Evolutionary conservation across 2,888 invertebrate genomes (phyloP).

Genomic region (Blastobasis adustella): DNA sequence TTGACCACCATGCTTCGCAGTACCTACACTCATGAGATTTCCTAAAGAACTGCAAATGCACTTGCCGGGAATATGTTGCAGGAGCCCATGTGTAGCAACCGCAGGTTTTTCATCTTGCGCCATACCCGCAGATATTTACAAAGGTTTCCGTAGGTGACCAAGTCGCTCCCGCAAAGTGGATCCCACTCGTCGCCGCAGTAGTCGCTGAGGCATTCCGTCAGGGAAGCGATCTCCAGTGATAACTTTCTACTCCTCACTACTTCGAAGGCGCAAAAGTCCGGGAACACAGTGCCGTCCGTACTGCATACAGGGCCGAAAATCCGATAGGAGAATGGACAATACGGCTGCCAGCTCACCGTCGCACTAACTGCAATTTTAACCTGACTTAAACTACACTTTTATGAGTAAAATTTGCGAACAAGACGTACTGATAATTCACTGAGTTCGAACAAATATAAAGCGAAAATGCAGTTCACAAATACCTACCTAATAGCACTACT

Average conservation of each 20-base stretch:
- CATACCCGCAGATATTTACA: constrained; percentile 17
- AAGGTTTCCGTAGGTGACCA: constrained; percentile 21
- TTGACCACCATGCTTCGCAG: too few relatives aligned
- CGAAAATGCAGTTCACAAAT: too few relatives aligned
- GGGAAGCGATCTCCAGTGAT: constrained; percentile 10
- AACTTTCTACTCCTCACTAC: constrained; percentile 13
- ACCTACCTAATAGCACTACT: too few relatives aligned
- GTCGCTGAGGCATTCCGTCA: constrained; percentile 14
- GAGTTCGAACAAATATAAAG: too few relatives aligned
- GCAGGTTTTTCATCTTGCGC: constrained; percentile 9
- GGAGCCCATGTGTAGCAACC: constrained; percentile 14
- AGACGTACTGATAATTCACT: too few relatives aligned
- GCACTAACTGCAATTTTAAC: too few relatives aligned
- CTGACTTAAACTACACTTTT: too few relatives aligned
- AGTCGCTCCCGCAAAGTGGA: constrained; percentile 21
- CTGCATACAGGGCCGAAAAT: constrained; percentile 21
- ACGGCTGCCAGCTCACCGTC: background rate
- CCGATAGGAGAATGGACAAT: constrained; percentile 18
- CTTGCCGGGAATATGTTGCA: too few relatives aligned
- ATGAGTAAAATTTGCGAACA: too few relatives aligned
- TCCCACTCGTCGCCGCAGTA: constrained; percentile 18
- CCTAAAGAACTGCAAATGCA: too few relatives aligned
- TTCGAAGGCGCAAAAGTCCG: constrained; percentile 21
- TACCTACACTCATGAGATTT: too few relatives aligned
- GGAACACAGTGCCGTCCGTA: constrained; percentile 19